A percentile compares a stretch with the other conserved stretches of the same genome.
These are phyloP conservation scores for Regulus satrapa DNA, from an alignment of 2,113 vertebrate species.

Conservation along the genomic window DNA sequence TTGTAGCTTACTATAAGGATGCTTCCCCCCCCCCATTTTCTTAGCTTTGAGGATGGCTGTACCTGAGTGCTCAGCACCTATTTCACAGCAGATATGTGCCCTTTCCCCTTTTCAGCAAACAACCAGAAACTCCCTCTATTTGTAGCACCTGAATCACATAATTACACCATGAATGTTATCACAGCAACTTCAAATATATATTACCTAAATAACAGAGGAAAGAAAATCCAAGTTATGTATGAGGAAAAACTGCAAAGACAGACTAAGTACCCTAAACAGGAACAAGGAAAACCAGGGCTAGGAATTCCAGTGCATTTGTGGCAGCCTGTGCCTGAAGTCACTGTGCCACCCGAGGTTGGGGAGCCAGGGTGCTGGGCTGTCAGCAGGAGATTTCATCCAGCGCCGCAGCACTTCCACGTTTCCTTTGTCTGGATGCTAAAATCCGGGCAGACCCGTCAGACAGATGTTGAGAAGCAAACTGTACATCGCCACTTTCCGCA, in stretches of 20 bases:
- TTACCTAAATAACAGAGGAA: background rate
- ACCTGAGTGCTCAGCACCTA: background rate
- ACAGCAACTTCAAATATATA: background rate
- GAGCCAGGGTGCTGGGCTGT: background rate
- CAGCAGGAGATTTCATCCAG: background rate
- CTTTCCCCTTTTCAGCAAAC: background rate
- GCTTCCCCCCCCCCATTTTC: background rate
- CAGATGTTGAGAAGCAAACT: background rate
- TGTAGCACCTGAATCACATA: background rate
- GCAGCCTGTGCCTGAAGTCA: background rate
- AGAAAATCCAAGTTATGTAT: background rate
- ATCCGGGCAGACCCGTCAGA: background rate
- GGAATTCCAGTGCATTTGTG: background rate
- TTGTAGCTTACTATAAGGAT: background rate
- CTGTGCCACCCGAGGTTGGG: rapidly evolving
- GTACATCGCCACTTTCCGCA: background rate
- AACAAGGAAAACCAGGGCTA: background rate
- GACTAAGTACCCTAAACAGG: background rate
- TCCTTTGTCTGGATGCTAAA: background rate
- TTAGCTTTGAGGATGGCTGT: background rate
- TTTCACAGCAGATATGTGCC: background rate
- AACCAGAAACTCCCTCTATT: background rate
- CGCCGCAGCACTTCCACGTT: background rate
- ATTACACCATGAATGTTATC: background rate
- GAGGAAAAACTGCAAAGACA: background rate